Percentiles rank a stretch among this genome's conserved stretches.
phyloP scores from a whole-genome alignment of 2,113 vertebrate genomes.

The Choloepus hoffmanni region DNA sequence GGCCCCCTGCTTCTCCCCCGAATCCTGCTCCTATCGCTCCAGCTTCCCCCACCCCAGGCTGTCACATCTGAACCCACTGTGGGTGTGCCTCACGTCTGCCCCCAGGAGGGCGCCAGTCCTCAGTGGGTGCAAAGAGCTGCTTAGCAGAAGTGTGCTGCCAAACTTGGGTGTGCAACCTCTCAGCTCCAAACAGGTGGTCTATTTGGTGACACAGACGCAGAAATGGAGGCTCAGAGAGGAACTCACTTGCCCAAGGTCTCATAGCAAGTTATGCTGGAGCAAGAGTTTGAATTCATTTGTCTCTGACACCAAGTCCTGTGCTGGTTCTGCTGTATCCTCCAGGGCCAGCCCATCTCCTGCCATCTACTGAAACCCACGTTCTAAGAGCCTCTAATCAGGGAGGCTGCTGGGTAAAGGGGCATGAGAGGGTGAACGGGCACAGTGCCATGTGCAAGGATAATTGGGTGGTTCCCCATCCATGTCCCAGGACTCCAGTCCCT shows the following conservation, averaged over 20 bases:
- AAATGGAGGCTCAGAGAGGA: background rate
- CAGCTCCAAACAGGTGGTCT: background rate
- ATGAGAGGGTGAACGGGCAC: accelerated
- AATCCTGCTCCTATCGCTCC: too few species aligned
- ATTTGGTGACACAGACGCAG: background rate
- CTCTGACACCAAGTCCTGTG: background rate
- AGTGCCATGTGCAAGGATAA: accelerated
- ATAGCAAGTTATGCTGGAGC: background rate
- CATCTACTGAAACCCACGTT: background rate
- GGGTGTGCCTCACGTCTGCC: background rate
- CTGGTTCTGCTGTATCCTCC: background rate
- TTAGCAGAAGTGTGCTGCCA: background rate
- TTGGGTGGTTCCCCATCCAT: accelerated
- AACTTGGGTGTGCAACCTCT: background rate
- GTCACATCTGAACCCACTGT: too few species aligned
- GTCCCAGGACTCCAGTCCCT: background rate
- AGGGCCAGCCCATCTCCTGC: background rate
- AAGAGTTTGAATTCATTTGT: background rate
- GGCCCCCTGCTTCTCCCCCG: background rate
- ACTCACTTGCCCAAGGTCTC: background rate
- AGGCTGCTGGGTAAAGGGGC: background rate
- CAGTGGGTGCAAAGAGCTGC: background rate
- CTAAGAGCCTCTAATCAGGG: background rate
- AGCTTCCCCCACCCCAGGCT: background rate
- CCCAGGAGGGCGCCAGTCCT: background rate